Evolutionary conservation across 1,140 invertebrate species (phyloP).

Genomic region (Babylonia areolata): DNA sequence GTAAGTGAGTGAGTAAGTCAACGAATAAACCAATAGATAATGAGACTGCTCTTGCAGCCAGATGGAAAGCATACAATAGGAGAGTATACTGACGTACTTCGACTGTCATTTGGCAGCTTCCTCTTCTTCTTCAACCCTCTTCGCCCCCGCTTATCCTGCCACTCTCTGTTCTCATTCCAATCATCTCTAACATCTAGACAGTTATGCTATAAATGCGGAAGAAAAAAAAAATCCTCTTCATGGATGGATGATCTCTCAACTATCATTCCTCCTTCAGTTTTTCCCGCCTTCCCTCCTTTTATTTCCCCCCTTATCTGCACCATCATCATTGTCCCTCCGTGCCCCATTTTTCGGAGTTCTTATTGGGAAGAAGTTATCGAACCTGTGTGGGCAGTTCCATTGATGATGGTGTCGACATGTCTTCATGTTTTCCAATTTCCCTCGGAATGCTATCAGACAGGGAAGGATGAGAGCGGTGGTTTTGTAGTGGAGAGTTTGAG

Average conservation of each 20-base stretch:
- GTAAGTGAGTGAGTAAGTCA: too few species aligned
- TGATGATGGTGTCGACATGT: neutral
- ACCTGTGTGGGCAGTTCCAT: neutral
- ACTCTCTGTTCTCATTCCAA: neutral
- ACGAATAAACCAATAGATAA: too few species aligned
- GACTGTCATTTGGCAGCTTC: neutral
- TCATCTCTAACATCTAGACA: neutral
- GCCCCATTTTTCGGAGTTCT: neutral
- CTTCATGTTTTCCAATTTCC: too few species aligned
- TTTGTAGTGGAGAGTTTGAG: too few species aligned
- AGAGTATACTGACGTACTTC: too few species aligned
- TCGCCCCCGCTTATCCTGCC: neutral
- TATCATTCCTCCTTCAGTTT: neutral
- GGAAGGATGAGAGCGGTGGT: too few species aligned
- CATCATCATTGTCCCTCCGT: neutral
- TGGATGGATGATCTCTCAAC: neutral
- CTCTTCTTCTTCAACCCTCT: neutral
- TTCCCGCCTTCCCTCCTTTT: neutral
- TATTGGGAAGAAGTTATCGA: neutral
- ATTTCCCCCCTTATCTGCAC: neutral
- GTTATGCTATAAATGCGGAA: neutral
- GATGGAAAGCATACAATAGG: too few species aligned
- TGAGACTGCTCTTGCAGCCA: too few species aligned
- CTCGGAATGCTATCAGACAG: too few species aligned
- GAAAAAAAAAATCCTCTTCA: neutral